Percentiles rank a stretch among this genome's conserved stretches.
phyloP scores from a whole-genome alignment of 2,888 invertebrate genomes.

The Anthophora plumipes region DNA sequence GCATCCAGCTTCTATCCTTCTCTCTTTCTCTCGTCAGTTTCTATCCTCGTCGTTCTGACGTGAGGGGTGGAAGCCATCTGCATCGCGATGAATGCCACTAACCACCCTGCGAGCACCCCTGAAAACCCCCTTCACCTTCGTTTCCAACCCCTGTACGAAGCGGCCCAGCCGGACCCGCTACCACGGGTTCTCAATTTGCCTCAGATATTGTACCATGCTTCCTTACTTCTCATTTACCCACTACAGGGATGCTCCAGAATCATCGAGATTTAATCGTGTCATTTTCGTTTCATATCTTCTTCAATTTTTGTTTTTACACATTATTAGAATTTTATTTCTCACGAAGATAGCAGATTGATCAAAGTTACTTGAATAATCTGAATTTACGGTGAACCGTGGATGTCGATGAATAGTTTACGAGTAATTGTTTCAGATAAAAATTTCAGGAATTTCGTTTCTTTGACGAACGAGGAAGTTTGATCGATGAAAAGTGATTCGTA shows the following conservation, averaged over 20 bases:
- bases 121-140: slow-evolving; percentile 78
- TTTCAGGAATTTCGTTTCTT: not conserved
- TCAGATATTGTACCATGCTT: slow-evolving; percentile 25
- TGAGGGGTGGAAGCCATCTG: slow-evolving; percentile 84
- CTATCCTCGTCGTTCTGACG: slow-evolving; percentile 35
- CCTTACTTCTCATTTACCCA: slow-evolving; percentile 10
- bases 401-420: not conserved
- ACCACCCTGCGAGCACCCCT: slow-evolving; percentile 75
- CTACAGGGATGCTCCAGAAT: not conserved
- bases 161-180: slow-evolving; percentile 78
- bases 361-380: too few relatives aligned
- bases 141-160: slow-evolving; percentile 77
- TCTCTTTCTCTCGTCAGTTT: slow-evolving; percentile 30
- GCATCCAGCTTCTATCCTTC: slow-evolving; percentile 45
- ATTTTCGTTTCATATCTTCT: too few relatives aligned
- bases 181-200: slow-evolving; percentile 80
- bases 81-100: slow-evolving; percentile 84
- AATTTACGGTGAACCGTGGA: not conserved
- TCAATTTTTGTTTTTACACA: too few relatives aligned
- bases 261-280: not conserved
- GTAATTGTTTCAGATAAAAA: not conserved
- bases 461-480: not conserved
- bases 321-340: too few relatives aligned
- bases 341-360: too few relatives aligned
- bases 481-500: not conserved